Base-by-base conservation (phyloP, 2,113 vertebrate genomes). In the Aphelocoma coerulescens region DNA sequence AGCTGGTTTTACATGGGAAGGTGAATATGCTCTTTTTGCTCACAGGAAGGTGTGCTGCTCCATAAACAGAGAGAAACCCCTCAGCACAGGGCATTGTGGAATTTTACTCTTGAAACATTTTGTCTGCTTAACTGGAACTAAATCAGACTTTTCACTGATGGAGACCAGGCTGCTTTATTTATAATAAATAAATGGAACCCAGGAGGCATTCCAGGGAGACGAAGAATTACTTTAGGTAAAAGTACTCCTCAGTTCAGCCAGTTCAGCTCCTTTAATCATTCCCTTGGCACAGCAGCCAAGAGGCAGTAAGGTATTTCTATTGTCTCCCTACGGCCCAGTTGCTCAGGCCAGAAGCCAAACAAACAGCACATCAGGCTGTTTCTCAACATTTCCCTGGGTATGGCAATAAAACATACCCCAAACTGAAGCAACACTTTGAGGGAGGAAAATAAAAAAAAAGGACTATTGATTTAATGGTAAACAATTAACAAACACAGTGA, bases 311-410 rank as follows among this genome's bases (percentile, higher is more conserved):
- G 73, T 46, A 75, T n/a, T 78, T 91, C 92, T 89, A 57, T 73
- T 71, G 80, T 75, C 73, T 93, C 71, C 26, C 15, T 9, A 22
- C 7, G 51, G 72, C 51, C 24, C 43, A 35, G 28, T 21, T 30
- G 83, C 62, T 91, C 90, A 84, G 69, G 69, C 82, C 71, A 77
- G 58, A 73, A 95, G 84, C 32, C 44, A 67, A 89, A 59, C 43
- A 61, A 76, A 65, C 0, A 88, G 61, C 51, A 68, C 28, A 12
- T 67, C 91, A 85, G 75, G 22, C 3, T 4, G 62, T 78, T 94
- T 68, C 69, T 49, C 67, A 88, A 27, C 66, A 24, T 63, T 33
- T 35, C 26, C 35, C 33, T 74, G 66, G 39, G 10, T 13, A 67
- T 3, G 15, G 35, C 59, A 67, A 5, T 43, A 72, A 82, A 89